A percentile compares a stretch with the other conserved stretches of the same genome.
Evolutionary conservation across 2,888 invertebrate species (phyloP).

Genomic region (Synanthedon myopaeformis): DNA sequence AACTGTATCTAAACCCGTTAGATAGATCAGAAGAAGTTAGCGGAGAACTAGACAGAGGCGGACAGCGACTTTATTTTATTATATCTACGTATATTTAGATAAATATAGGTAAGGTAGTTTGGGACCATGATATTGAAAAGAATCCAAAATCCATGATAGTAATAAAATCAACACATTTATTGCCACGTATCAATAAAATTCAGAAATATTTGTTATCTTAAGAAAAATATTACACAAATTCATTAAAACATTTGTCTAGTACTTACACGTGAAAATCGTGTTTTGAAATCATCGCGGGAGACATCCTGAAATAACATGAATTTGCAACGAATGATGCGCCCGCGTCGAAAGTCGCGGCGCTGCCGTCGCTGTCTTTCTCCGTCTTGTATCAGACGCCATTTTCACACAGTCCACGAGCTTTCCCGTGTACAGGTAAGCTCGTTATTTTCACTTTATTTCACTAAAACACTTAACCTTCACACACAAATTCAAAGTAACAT

Average conservation of each 20-base stretch:
- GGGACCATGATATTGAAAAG: too few species aligned
- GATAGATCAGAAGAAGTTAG: too few species aligned
- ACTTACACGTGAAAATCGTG: constrained; percentile 31
- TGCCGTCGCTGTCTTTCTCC: constrained; percentile 29
- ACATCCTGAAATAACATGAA: constrained; percentile 67
- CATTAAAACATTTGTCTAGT: neutral
- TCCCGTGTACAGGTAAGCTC: constrained; percentile 60
- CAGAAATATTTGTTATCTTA: too few species aligned
- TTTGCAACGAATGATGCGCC: constrained; percentile 43
- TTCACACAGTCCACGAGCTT: constrained; percentile 63
- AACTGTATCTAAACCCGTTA: too few species aligned
- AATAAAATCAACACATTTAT: too few species aligned
- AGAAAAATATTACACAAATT: too few species aligned
- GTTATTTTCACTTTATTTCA: constrained; percentile 2
- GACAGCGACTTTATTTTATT: too few species aligned
- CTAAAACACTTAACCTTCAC: neutral
- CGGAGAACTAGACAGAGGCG: too few species aligned
- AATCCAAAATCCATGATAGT: too few species aligned
- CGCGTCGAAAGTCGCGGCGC: constrained; percentile 56
- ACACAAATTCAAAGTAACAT: neutral
- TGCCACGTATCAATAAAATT: too few species aligned
- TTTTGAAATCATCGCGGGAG: constrained; percentile 66
- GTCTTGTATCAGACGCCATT: constrained; percentile 52
- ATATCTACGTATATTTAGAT: too few species aligned
- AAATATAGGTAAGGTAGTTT: too few species aligned